A percentile compares a stretch with the other conserved stretches of the same genome.
These are phyloP conservation scores for Dicycla oo DNA, from an alignment of 2,888 invertebrate genomes.

Conservation along the genomic window DNA sequence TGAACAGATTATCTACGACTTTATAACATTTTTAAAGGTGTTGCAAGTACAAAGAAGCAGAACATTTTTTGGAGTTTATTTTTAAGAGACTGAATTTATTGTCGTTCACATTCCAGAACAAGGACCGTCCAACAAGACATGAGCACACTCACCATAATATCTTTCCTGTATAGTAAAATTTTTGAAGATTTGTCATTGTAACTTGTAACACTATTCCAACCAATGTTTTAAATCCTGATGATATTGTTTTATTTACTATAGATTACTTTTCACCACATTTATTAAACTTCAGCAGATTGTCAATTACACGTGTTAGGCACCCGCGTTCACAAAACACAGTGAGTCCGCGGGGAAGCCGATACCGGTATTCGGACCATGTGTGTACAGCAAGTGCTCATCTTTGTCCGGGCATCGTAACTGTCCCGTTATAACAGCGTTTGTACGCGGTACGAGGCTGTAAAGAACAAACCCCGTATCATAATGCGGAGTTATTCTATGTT, in stretches of 20 bases:
- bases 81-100: background rate
- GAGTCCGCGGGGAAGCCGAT: background rate
- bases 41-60: background rate
- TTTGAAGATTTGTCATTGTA: background rate
- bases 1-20: background rate
- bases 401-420: constrained; percentile 18
- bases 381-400: constrained; percentile 17
- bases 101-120: background rate
- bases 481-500: constrained; percentile 63
- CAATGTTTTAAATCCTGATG: background rate
- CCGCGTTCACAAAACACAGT: constrained; percentile 22
- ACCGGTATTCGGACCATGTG: constrained; percentile 21
- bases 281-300: constrained; percentile 3
- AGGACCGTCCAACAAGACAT: background rate
- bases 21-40: constrained; percentile 2
- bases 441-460: constrained; percentile 34
- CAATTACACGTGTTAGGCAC: constrained; percentile 4
- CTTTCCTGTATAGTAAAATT: background rate
- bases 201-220: constrained; percentile 10
- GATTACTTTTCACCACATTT: constrained; percentile 21
- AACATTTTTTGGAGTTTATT: background rate
- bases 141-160: constrained; percentile 18
- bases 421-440: constrained; percentile 45
- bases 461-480: constrained; percentile 59
- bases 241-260: constrained; percentile 5